phyloP scores from a whole-genome alignment of 2,113 vertebrate genomes.

The Oreamnos americanus region DNA sequence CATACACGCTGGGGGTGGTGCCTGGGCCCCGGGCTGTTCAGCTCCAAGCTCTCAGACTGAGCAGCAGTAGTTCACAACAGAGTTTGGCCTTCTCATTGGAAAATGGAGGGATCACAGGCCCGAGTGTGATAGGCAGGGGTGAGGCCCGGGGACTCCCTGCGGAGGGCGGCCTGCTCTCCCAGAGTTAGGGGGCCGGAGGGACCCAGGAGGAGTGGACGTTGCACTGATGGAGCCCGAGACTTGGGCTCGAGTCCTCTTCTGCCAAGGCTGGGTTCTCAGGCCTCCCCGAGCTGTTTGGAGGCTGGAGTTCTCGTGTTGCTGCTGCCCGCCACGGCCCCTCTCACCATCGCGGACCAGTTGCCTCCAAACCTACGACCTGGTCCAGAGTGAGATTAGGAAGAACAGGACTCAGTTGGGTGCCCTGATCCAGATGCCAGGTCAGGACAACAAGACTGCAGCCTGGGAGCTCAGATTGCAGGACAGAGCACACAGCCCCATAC shows the following conservation, averaged over 20 bases:
- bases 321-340: accelerated
- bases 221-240: accelerated
- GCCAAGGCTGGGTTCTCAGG: not conserved
- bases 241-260: not conserved
- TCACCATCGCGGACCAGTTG: accelerated
- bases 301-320: not conserved
- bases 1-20: accelerated
- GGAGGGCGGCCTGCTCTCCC: accelerated
- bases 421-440: no score
- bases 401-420: accelerated
- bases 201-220: not conserved
- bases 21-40: not conserved
- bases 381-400: not conserved
- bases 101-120: not conserved
- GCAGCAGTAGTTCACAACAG: accelerated
- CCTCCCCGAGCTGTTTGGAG: not conserved
- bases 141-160: accelerated
- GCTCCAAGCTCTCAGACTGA: not conserved
- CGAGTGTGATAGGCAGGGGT: accelerated
- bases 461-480: no score
- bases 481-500: accelerated
- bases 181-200: accelerated
- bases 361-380: not conserved
- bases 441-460: accelerated
- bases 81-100: not conserved